Conservation (phyloP, 2,888 invertebrate genomes). For the Tetranychus piercei region DNA sequence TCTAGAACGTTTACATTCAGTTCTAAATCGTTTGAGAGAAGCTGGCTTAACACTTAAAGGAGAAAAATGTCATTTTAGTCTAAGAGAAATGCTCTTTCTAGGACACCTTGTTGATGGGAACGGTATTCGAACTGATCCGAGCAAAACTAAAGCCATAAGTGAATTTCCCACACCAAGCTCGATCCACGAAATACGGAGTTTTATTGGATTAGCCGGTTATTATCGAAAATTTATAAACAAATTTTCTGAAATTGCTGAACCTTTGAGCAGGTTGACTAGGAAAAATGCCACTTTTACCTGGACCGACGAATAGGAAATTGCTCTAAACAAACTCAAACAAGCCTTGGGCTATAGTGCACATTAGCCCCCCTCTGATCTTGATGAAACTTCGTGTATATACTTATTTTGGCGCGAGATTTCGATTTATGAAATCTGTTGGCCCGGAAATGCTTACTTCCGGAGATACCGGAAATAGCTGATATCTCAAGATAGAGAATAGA, state of each 20-base stretch:
- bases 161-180: background rate
- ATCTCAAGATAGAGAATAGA: background rate
- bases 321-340: background rate
- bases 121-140: background rate
- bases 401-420: background rate
- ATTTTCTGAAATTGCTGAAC: background rate
- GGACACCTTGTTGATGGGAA: background rate
- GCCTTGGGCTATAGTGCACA: background rate
- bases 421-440: too few species aligned
- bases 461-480: background rate
- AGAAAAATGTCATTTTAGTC: background rate
- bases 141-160: background rate
- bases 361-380: too few species aligned
- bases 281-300: background rate
- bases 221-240: background rate
- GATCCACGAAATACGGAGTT: background rate
- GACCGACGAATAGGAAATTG: too few species aligned
- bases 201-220: constrained; percentile 1
- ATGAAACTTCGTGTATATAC: background rate
- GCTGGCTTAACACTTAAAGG: background rate
- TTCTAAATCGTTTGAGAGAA: background rate
- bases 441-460: background rate
- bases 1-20: background rate
- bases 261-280: background rate
- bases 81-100: background rate